phyloP scores from a whole-genome alignment of 2,888 invertebrate species.

The Selenia dentaria region DNA sequence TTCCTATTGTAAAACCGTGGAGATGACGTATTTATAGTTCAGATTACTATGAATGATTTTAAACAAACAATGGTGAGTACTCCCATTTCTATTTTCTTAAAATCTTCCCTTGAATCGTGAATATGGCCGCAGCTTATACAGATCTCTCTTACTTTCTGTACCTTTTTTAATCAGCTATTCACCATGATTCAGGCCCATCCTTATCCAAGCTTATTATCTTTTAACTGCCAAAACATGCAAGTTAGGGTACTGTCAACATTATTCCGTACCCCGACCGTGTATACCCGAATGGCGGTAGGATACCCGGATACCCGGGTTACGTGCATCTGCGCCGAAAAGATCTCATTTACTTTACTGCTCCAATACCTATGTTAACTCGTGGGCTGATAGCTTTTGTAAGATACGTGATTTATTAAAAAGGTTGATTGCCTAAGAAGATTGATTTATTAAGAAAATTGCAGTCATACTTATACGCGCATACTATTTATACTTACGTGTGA shows the following conservation, averaged over 20 bases:
- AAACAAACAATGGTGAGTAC: too few species aligned
- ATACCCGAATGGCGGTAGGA: constrained; percentile 20
- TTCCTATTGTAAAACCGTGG: too few species aligned
- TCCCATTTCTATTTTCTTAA: too few species aligned
- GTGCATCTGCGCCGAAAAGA: constrained; percentile 59
- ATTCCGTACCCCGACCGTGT: constrained; percentile 11
- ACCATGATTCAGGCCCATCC: background rate
- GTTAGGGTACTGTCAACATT: constrained; percentile 21
- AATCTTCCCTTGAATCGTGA: too few species aligned
- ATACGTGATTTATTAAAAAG: constrained; percentile 47
- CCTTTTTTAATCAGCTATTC: background rate
- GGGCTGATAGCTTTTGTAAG: constrained; percentile 43
- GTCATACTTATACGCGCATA: too few species aligned
- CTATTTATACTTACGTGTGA: too few species aligned
- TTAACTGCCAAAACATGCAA: constrained; percentile 17
- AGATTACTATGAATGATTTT: too few species aligned
- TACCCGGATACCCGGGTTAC: constrained; percentile 32
- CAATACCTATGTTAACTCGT: constrained; percentile 47
- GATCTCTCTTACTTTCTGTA: background rate
- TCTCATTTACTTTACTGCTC: constrained; percentile 59
- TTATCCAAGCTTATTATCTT: constrained; percentile 12
- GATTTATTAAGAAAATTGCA: constrained; percentile 9
- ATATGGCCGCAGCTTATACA: too few species aligned
- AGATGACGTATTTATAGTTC: too few species aligned
- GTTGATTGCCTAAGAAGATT: constrained; percentile 30